Conservation (phyloP, 2,113 vertebrate genomes). For the Gymnobelideus leadbeateri region DNA sequence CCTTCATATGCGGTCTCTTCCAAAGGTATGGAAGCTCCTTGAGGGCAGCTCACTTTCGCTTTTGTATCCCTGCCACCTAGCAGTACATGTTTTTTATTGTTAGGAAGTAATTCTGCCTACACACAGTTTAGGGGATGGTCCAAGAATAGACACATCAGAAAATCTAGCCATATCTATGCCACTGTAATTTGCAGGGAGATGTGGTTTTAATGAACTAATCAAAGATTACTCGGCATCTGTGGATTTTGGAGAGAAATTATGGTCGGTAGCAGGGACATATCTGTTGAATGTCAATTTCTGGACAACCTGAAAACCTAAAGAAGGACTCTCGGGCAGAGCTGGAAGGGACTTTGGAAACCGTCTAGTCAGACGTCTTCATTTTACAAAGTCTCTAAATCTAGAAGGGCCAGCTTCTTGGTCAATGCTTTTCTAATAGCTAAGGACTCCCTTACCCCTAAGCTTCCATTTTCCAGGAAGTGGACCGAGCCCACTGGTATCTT, state of each 20-base stretch:
- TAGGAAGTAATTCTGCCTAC: background rate
- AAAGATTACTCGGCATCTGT: background rate
- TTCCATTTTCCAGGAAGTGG: accelerated
- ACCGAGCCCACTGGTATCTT: accelerated
- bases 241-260: background rate
- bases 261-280: background rate
- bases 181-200: background rate
- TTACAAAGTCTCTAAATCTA: background rate
- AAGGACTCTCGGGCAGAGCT: background rate
- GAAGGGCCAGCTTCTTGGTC: background rate
- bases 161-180: accelerated
- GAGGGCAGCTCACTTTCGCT: background rate
- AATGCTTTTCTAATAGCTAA: background rate
- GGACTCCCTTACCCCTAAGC: background rate
- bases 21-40: background rate
- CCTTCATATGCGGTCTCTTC: background rate
- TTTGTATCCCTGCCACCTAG: background rate
- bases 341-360: background rate
- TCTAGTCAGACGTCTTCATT: background rate
- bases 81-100: background rate
- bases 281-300: background rate
- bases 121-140: background rate
- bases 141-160: background rate
- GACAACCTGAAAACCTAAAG: background rate
- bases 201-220: background rate